Conservation (phyloP, 2,888 invertebrate genomes). For the Macrophya alboannulata region DNA sequence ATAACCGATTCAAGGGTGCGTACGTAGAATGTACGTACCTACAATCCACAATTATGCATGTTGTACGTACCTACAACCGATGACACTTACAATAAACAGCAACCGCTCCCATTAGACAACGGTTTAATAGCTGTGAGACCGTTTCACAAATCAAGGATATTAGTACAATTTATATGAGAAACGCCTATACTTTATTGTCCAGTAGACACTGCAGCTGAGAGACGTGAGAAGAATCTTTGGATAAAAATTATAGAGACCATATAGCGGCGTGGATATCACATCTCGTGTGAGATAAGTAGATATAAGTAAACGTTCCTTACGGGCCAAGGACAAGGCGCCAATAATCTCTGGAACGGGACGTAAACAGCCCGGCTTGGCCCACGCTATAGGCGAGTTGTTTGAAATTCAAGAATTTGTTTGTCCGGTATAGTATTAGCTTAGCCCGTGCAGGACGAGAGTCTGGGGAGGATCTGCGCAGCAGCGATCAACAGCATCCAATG, state of each 20-base stretch:
- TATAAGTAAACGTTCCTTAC: conserved; percentile 13
- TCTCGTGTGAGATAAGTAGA: not conserved
- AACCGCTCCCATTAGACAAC: conserved; percentile 40
- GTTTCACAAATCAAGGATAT: conserved; percentile 48
- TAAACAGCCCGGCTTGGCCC: conserved; percentile 27
- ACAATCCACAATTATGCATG: not conserved
- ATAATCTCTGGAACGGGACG: conserved; percentile 28
- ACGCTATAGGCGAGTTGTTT: not conserved
- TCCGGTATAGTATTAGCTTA: not conserved
- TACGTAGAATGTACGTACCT: not conserved
- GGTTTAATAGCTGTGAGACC: not conserved
- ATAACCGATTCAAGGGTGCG: conserved; percentile 47
- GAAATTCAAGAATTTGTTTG: conserved; percentile 43
- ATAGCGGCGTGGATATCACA: not conserved
- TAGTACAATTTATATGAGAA: not conserved
- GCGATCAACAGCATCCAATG: not conserved
- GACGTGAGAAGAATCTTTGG: conserved; percentile 32
- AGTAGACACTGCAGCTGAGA: not conserved
- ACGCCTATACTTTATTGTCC: not conserved
- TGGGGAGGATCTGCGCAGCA: conserved; percentile 30
- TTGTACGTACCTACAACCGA: not conserved
- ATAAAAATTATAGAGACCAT: conserved; percentile 11
- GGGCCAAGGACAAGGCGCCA: conserved; percentile 31
- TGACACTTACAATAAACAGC: conserved; percentile 2
- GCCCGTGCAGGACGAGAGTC: not conserved